A percentile compares a stretch with the other conserved stretches of the same genome.
Evolutionary conservation across 2,113 vertebrate genomes (phyloP).

Genomic region (Halichoerus grypus): DNA sequence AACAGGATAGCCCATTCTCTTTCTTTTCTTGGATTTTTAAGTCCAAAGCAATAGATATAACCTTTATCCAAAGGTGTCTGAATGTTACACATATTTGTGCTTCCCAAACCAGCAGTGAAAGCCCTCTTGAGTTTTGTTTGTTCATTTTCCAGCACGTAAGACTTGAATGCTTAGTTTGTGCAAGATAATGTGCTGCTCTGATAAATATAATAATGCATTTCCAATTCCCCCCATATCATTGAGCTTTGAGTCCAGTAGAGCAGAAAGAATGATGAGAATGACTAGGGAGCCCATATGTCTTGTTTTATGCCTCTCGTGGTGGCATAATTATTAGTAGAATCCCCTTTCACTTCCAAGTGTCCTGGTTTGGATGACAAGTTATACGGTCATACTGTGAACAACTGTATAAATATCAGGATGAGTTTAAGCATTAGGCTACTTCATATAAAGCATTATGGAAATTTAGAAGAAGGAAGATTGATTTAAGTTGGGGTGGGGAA

Average conservation of each 20-base stretch:
- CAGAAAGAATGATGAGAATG: neutral
- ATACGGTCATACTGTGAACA: neutral
- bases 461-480: neutral
- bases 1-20: neutral
- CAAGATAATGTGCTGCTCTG: neutral
- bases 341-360: neutral
- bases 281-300: neutral
- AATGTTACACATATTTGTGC: neutral
- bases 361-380: constrained; percentile 6
- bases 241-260: neutral
- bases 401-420: neutral
- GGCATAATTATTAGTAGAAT: neutral
- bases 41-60: neutral
- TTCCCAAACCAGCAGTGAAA: neutral
- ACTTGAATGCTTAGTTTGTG: neutral
- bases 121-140: neutral
- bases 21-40: constrained; percentile 43
- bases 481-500: neutral
- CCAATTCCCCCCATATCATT: neutral
- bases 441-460: neutral
- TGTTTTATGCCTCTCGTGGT: neutral
- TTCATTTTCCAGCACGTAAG: neutral
- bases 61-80: neutral
- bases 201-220: neutral
- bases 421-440: neutral